Percentiles rank a stretch among this genome's conserved stretches.
These are phyloP conservation scores for Mamestra brassicae DNA, from an alignment of 2,888 invertebrate species.

Conservation along the genomic window DNA sequence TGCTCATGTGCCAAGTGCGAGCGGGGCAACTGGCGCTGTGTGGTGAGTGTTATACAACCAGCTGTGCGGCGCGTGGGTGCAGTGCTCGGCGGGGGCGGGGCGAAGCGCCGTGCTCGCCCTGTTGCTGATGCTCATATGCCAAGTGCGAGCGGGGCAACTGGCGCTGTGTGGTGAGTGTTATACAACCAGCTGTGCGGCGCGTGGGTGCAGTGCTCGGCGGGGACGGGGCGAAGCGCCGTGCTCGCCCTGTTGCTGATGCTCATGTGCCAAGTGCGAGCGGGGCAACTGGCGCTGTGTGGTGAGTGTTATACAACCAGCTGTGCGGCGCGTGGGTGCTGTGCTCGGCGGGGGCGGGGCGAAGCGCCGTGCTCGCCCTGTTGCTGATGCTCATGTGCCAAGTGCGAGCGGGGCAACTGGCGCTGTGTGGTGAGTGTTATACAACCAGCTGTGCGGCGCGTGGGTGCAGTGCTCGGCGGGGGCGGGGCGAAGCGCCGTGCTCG, in stretches of 20 bases:
- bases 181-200: conserved; percentile 75
- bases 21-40: conserved; percentile 92
- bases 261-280: conserved; percentile 86
- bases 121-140: conserved; percentile 91
- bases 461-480: conserved; percentile 90
- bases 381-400: conserved; percentile 91
- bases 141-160: conserved; percentile 66
- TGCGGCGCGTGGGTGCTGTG: conserved; percentile 81
- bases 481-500: conserved; percentile 92
- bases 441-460: conserved; percentile 79
- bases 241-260: conserved; percentile 87
- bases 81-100: conserved; percentile 91
- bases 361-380: conserved; percentile 90
- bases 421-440: conserved; percentile 24
- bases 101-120: conserved; percentile 91
- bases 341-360: conserved; percentile 92
- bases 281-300: background rate
- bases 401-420: too few species aligned
- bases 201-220: conserved; percentile 85
- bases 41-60: conserved; percentile 78
- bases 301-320: conserved; percentile 67
- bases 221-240: conserved; percentile 93
- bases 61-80: conserved; percentile 80
- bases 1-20: conserved; percentile 92
- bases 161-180: background rate